phyloP scores from a whole-genome alignment of 2,113 vertebrate species.

The Erythrocercus mccallii region DNA sequence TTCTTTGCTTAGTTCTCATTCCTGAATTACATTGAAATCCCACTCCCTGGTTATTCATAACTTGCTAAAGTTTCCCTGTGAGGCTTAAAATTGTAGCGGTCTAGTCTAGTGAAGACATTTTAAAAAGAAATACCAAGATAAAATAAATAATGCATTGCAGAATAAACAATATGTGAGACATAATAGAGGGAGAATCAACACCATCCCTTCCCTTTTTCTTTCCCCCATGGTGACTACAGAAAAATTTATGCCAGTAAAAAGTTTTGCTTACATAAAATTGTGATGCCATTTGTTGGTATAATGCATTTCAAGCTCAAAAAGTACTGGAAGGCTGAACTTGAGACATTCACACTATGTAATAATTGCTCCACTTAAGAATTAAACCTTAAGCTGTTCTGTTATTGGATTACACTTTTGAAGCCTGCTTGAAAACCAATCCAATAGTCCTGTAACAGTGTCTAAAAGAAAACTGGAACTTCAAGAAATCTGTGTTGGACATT shows the following conservation, averaged over 20 bases:
- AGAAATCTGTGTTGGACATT: background rate
- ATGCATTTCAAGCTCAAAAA: background rate
- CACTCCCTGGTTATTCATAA: conserved; percentile 48
- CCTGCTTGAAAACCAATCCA: background rate
- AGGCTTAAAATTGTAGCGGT: conserved; percentile 1
- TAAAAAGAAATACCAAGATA: conserved; percentile 22
- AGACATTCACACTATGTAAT: background rate
- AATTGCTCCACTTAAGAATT: background rate
- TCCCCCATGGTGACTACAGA: background rate
- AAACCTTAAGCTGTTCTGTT: background rate
- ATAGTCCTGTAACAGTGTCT: background rate
- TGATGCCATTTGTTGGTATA: background rate
- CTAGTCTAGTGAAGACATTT: background rate
- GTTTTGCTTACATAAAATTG: conserved; percentile 10
- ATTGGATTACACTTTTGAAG: background rate
- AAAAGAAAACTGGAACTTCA: background rate
- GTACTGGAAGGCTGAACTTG: background rate
- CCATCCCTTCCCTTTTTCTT: background rate
- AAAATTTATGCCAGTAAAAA: conserved; percentile 5
- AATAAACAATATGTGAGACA: conserved; percentile 31
- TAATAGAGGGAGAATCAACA: background rate
- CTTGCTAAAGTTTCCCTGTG: conserved; percentile 37
- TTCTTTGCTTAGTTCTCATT: conserved; percentile 63
- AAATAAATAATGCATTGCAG: conserved; percentile 29
- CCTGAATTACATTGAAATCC: conserved; percentile 64